phyloP scores from a whole-genome alignment of 2,888 invertebrate species.

The Galerucella nymphaeae region DNA sequence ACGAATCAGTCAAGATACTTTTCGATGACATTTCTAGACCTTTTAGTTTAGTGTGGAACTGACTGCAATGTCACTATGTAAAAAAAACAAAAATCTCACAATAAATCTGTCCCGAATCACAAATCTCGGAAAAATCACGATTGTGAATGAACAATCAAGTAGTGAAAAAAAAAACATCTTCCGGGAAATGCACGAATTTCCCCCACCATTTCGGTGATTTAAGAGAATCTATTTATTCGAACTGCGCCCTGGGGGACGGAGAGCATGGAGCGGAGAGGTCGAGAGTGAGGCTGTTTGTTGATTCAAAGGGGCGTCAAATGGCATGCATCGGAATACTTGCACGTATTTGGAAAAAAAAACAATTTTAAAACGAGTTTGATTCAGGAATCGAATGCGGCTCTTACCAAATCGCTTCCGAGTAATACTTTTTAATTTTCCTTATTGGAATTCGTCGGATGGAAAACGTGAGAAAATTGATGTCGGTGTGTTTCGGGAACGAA shows the following conservation, averaged over 20 bases:
- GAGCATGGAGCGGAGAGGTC: neutral
- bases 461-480: constrained; percentile 28
- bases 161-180: constrained; percentile 14
- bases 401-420: constrained; percentile 16
- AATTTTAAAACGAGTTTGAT: constrained; percentile 45
- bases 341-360: constrained; percentile 36
- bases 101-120: neutral
- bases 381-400: constrained; percentile 38
- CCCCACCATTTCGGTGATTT: constrained; percentile 32
- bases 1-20: no score
- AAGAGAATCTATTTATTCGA: constrained; percentile 38
- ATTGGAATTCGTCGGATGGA: constrained; percentile 27
- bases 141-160: constrained; percentile 25
- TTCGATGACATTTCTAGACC: no score
- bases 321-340: constrained; percentile 37
- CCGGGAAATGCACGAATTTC: constrained; percentile 32
- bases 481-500: neutral
- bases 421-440: constrained; percentile 42
- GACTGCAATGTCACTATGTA: no score
- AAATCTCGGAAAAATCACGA: constrained; percentile 25
- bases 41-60: no score
- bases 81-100: no score
- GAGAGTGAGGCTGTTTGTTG: constrained; percentile 26
- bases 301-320: constrained; percentile 31
- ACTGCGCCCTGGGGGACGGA: constrained; percentile 22